Conservation (phyloP, 2,797 vertebrate species). For the Delichon dasypus region DNA sequence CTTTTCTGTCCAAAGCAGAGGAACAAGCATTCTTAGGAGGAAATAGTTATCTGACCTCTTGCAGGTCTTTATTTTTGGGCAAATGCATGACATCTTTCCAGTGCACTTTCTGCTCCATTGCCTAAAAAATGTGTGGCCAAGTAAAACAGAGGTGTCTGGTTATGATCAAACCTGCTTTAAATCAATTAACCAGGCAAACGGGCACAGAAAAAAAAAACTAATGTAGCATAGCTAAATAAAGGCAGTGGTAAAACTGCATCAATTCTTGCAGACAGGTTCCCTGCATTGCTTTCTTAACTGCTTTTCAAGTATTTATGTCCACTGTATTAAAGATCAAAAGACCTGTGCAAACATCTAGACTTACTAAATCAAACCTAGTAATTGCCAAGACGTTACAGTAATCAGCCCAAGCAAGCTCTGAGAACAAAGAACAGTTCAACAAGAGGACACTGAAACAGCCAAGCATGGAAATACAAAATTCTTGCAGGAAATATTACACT, state of each 20-base stretch:
- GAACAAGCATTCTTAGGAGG: background rate
- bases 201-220: background rate
- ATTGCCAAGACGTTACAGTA: background rate
- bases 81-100: background rate
- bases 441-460: background rate
- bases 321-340: slow-evolving; percentile 17
- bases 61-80: background rate
- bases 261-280: background rate
- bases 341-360: background rate
- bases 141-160: background rate
- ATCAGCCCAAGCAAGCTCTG: background rate
- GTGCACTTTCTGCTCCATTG: background rate
- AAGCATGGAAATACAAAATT: background rate
- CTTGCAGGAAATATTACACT: background rate
- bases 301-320: background rate
- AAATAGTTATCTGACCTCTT: background rate
- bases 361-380: slow-evolving; percentile 27
- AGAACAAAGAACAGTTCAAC: slow-evolving; percentile 17
- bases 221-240: background rate
- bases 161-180: background rate
- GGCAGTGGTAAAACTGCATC: background rate
- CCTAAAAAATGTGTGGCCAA: background rate
- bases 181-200: background rate
- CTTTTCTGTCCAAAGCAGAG: background rate
- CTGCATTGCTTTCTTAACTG: background rate